These are phyloP conservation scores for Microcebus murinus DNA, from an alignment of 2,113 vertebrate species.

Conservation along the genomic window DNA sequence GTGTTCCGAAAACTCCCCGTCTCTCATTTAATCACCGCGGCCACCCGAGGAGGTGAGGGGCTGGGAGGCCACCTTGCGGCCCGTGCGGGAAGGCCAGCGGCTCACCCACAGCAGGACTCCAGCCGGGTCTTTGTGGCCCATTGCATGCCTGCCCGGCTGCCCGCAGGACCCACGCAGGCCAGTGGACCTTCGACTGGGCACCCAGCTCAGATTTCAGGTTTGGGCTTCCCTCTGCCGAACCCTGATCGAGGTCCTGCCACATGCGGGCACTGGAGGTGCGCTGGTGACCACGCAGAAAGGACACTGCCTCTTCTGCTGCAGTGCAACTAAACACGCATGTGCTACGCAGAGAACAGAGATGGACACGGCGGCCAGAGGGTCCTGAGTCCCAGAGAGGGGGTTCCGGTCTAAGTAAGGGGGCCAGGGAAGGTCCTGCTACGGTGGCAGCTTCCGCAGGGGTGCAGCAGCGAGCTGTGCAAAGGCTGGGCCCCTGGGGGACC, in stretches of 20 bases:
- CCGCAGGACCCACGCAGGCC: not conserved
- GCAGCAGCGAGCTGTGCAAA: too few species aligned
- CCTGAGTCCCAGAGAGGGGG: not conserved
- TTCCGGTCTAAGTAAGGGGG: too few species aligned
- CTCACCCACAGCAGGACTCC: not conserved
- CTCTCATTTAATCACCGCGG: rapidly evolving
- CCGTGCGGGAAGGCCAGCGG: rapidly evolving
- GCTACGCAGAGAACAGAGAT: not conserved
- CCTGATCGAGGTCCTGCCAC: rapidly evolving
- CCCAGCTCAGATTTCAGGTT: not conserved
- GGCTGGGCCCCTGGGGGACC: too few species aligned
- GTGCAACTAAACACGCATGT: rapidly evolving
- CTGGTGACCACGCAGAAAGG: not conserved
- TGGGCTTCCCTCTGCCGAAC: not conserved
- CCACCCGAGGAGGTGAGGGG: not conserved
- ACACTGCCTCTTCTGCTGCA: rapidly evolving
- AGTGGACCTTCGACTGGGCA: not conserved
- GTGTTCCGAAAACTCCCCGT: not conserved
- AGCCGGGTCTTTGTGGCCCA: not conserved
- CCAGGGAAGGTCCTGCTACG: not conserved
- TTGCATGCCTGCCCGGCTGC: too few species aligned
- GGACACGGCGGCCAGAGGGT: not conserved
- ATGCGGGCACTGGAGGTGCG: too few species aligned
- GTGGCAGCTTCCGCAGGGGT: not conserved
- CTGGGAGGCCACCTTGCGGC: not conserved